Conservation (phyloP, 2,797 vertebrate species). For the Myripristis murdjan region DNA sequence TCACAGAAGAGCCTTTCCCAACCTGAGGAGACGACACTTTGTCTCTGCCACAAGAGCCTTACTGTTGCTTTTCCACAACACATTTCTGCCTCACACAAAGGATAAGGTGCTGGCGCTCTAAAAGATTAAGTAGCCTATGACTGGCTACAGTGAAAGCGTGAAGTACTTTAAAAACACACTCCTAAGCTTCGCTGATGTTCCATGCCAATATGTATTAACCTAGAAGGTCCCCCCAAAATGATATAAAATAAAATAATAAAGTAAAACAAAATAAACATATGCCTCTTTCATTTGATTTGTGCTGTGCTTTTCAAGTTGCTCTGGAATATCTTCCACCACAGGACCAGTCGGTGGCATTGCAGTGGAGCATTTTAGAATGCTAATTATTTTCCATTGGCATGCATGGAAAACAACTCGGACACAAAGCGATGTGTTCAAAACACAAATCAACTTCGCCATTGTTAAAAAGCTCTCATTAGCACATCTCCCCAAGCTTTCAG, state of each 20-base stretch:
- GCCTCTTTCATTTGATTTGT: neutral
- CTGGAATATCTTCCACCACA: neutral
- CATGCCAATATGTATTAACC: conserved; percentile 20
- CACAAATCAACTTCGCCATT: conserved; percentile 63
- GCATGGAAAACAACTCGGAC: conserved; percentile 44
- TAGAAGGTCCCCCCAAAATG: neutral
- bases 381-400: conserved; percentile 60
- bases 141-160: conserved; percentile 53
- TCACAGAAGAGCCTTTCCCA: conserved; percentile 62
- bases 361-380: conserved; percentile 46
- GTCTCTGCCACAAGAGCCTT: conserved; percentile 73
- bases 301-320: conserved; percentile 13
- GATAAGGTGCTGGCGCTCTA: conserved; percentile 61
- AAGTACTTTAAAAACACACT: conserved; percentile 54
- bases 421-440: conserved; percentile 61
- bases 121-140: conserved; percentile 58
- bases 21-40: conserved; percentile 67
- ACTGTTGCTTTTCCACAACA: conserved; percentile 72
- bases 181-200: conserved; percentile 25
- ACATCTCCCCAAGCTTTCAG: conserved; percentile 64
- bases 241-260: neutral
- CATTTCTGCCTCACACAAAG: conserved; percentile 64
- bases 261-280: conserved; percentile 11
- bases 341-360: conserved; percentile 26
- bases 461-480: conserved; percentile 71